Evolutionary conservation across 2,797 vertebrate genomes (phyloP).

Genomic region (Ibycter americanus): DNA sequence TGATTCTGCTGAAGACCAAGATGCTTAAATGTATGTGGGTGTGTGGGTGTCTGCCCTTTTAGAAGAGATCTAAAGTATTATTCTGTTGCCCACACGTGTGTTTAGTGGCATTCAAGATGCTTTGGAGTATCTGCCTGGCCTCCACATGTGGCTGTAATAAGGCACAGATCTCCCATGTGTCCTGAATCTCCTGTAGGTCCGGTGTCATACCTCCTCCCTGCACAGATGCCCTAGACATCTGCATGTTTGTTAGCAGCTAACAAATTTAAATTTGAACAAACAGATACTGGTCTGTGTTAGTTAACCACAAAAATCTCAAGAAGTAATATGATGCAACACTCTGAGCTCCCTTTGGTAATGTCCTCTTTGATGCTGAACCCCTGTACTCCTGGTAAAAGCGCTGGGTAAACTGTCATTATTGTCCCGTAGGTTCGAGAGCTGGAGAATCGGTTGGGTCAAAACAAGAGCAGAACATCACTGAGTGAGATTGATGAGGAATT

Average conservation of each 20-base stretch:
- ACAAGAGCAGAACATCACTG: constrained; percentile 62
- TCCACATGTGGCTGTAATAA: neutral
- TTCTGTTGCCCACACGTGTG: neutral
- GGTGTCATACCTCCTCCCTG: neutral
- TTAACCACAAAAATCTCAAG: neutral
- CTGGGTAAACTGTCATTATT: neutral
- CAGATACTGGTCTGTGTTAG: neutral
- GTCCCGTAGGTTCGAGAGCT: constrained; percentile 85
- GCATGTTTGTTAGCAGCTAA: neutral
- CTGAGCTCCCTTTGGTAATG: neutral
- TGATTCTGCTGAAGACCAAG: neutral
- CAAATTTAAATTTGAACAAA: neutral
- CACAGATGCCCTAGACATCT: neutral
- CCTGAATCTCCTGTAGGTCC: neutral
- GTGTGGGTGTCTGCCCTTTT: neutral
- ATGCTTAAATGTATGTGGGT: neutral
- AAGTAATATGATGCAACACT: neutral
- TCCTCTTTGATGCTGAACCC: neutral
- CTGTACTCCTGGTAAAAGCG: neutral
- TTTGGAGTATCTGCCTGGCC: neutral
- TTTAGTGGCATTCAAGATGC: neutral
- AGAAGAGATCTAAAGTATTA: neutral
- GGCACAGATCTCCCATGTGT: neutral
- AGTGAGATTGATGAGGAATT: constrained; percentile 71
- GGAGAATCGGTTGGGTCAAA: constrained; percentile 84